Evolutionary conservation across 2,888 invertebrate species (phyloP).

Genomic region (Melanophora roralis): DNA sequence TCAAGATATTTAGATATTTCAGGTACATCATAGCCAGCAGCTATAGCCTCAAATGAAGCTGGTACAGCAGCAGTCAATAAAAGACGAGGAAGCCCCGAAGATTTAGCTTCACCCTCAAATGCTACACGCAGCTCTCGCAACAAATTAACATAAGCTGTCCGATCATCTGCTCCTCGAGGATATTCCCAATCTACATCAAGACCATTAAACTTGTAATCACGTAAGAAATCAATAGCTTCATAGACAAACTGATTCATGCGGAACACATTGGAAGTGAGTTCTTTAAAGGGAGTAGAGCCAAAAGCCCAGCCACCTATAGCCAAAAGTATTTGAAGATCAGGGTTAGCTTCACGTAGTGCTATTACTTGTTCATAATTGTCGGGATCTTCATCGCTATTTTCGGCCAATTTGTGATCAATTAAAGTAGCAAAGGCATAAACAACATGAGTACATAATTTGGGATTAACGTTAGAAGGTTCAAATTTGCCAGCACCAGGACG

Average conservation of each 20-base stretch:
- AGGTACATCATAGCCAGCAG: constrained; percentile 94
- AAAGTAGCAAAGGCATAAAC: constrained; percentile 96
- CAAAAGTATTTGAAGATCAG: constrained; percentile 89
- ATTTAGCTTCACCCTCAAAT: constrained; percentile 94
- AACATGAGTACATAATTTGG: constrained; percentile 94
- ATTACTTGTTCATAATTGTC: constrained; percentile 92
- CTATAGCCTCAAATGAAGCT: constrained; percentile 94
- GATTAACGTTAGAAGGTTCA: constrained; percentile 91
- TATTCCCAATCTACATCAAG: constrained; percentile 97
- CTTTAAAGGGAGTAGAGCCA: constrained; percentile 95
- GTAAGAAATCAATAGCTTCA: constrained; percentile 93
- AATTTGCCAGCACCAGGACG: constrained; percentile 92
- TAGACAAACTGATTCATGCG: constrained; percentile 97
- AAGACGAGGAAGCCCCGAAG: constrained; percentile 88
- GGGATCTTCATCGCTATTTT: constrained; percentile 87
- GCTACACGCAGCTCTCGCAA: constrained; percentile 90
- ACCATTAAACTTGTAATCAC: constrained; percentile 94
- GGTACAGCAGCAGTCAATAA: constrained; percentile 93
- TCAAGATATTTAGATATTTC: constrained; percentile 96
- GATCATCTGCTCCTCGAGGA: constrained; percentile 92
- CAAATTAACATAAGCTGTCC: constrained; percentile 89
- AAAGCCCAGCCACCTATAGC: constrained; percentile 98
- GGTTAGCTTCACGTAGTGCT: constrained; percentile 90
- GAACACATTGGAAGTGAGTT: constrained; percentile 92
- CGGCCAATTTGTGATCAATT: constrained; percentile 89